These are phyloP conservation scores for mouse (Mus musculus) DNA, from an alignment of 2,113 vertebrate species.

Conservation along the genomic window DNA sequence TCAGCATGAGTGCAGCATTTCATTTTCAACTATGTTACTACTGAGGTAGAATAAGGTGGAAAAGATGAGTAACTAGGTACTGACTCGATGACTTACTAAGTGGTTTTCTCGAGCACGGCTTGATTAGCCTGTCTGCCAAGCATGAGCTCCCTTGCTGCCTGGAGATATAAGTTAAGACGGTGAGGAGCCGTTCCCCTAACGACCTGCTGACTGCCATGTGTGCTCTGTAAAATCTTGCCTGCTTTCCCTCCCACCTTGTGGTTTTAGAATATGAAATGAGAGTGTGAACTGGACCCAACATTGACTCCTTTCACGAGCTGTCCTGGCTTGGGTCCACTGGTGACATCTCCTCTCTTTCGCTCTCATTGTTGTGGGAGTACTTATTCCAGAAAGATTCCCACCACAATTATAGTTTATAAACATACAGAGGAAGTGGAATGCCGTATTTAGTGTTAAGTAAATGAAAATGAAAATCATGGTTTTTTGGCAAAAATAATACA, in stretches of 20 bases:
- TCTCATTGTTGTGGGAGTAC: background rate
- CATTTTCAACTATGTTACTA: slow-evolving; percentile 1
- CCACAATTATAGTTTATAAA: slow-evolving; percentile 6
- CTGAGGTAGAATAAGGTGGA: background rate
- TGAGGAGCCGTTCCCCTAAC: background rate
- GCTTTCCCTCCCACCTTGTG: background rate
- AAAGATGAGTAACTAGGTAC: background rate
- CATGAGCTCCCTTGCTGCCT: background rate
- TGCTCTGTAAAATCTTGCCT: background rate
- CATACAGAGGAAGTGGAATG: background rate
- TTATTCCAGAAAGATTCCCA: background rate
- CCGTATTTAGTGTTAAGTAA: slow-evolving; percentile 47
- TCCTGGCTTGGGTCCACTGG: background rate
- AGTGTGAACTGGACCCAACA: background rate
- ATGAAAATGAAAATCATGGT: slow-evolving; percentile 12
- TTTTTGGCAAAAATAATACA: slow-evolving; percentile 21
- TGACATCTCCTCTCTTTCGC: background rate
- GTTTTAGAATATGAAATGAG: background rate
- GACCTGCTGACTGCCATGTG: background rate
- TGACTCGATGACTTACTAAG: background rate
- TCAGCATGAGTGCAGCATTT: background rate
- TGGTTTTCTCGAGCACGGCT: background rate
- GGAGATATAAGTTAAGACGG: background rate
- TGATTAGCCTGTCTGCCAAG: background rate
- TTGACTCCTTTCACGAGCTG: background rate